Evolutionary conservation across 2,113 vertebrate genomes (phyloP).

Genomic region (Ginglymostoma cirratum): DNA sequence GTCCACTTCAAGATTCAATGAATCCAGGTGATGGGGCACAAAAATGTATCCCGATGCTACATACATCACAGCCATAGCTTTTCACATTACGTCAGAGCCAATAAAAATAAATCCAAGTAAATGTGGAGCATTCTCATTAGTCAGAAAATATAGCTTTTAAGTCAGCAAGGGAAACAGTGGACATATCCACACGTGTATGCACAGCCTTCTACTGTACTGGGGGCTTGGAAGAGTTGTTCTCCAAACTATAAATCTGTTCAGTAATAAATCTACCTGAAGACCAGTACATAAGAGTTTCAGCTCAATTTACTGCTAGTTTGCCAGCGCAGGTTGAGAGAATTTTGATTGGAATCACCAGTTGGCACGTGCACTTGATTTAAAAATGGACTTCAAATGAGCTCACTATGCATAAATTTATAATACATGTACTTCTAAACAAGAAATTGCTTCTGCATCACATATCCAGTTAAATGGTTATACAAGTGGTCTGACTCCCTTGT

Average conservation of each 20-base stretch:
- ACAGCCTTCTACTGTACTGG: not conserved
- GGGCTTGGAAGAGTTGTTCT: not conserved
- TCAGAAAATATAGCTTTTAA: not conserved
- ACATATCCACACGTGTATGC: not conserved
- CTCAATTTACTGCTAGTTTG: not conserved
- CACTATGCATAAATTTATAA: not conserved
- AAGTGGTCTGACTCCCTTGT: conserved; percentile 26
- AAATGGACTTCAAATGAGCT: not conserved
- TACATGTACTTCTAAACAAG: not conserved
- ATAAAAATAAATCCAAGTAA: not conserved
- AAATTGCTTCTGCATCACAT: not conserved
- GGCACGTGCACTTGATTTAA: not conserved
- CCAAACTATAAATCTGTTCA: not conserved
- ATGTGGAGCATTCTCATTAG: not conserved
- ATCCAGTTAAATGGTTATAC: not conserved
- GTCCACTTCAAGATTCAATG: not conserved
- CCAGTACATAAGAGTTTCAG: not conserved
- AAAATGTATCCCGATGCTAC: not conserved
- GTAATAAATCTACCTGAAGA: not conserved
- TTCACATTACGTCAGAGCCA: too few relatives aligned
- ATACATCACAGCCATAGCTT: not conserved
- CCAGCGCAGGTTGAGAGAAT: not conserved
- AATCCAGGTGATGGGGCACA: not conserved
- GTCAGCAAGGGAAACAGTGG: not conserved
- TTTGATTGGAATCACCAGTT: not conserved